A percentile compares a stretch with the other conserved stretches of the same genome.
Evolutionary conservation across 2,113 vertebrate species (phyloP).

Genomic region (Phainopepla nitens): DNA sequence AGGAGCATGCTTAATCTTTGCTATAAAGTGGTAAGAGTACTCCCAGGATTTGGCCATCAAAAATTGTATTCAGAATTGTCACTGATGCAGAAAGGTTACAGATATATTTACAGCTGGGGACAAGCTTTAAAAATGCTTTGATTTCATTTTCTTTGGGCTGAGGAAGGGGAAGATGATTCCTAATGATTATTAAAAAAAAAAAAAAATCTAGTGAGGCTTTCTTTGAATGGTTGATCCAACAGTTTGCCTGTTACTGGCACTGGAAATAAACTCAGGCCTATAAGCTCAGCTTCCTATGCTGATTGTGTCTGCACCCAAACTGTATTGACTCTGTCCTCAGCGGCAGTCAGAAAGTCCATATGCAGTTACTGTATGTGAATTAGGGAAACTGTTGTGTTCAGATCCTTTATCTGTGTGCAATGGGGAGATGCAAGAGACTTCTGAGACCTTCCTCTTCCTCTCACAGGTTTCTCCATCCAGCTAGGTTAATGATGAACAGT

Average conservation of each 20-base stretch:
- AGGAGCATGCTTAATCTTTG: neutral
- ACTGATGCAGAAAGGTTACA: neutral
- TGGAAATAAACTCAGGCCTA: neutral
- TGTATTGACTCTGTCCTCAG: neutral
- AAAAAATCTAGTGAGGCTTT: neutral
- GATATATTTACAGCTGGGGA: neutral
- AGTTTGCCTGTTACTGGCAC: neutral
- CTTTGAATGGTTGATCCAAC: neutral
- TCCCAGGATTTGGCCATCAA: neutral
- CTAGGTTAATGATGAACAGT: neutral
- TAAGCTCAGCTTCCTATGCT: neutral
- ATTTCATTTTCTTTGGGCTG: neutral
- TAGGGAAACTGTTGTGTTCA: neutral
- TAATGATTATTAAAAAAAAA: neutral
- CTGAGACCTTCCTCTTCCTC: neutral
- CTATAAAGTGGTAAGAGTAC: neutral
- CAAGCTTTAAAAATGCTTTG: neutral
- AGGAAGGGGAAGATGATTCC: neutral
- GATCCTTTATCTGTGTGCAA: fast-evolving
- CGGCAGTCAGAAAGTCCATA: neutral
- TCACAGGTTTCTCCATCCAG: neutral
- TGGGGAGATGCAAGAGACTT: neutral
- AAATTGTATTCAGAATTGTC: neutral
- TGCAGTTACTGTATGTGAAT: neutral
- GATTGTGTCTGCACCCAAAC: neutral